These are phyloP conservation scores for Oncopeltus fasciatus DNA, from an alignment of 1,140 invertebrate genomes.

Conservation along the genomic window DNA sequence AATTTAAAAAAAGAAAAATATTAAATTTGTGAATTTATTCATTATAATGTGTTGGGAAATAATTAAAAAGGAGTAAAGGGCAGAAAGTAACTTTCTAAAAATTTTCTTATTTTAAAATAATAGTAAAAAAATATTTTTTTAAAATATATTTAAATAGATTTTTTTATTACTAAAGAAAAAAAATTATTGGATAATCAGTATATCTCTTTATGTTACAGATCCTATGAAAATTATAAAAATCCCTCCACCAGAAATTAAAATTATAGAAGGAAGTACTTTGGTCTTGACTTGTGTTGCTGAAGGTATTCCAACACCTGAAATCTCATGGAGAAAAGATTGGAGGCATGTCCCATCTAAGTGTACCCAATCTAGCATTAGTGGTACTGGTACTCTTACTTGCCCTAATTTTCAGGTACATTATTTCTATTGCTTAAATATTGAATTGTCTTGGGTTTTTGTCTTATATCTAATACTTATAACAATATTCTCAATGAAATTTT, in stretches of 20 bases:
- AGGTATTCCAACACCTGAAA: slow-evolving; percentile 77
- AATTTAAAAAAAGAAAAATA: too few relatives aligned
- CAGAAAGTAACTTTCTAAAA: too few relatives aligned
- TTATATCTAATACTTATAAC: too few relatives aligned
- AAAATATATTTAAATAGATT: too few relatives aligned
- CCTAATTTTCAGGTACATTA: slow-evolving; percentile 51
- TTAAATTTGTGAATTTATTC: too few relatives aligned
- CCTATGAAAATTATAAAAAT: slow-evolving; percentile 48
- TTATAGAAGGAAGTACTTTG: slow-evolving; percentile 56
- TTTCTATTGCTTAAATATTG: too few relatives aligned
- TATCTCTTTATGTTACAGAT: slow-evolving; percentile 20
- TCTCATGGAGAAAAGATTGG: slow-evolving; percentile 95
- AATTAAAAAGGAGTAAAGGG: too few relatives aligned
- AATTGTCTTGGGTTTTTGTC: too few relatives aligned
- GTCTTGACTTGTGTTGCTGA: slow-evolving; percentile 70
- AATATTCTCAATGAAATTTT: too few relatives aligned
- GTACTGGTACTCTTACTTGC: slow-evolving; percentile 69
- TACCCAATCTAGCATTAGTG: slow-evolving; percentile 52
- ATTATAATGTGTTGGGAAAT: too few relatives aligned
- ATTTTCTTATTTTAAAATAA: too few relatives aligned
- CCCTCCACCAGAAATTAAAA: slow-evolving; percentile 49
- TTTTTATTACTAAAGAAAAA: neutral
- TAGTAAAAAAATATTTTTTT: too few relatives aligned
- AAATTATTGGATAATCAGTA: neutral
- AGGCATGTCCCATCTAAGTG: slow-evolving; percentile 84